phyloP scores from a whole-genome alignment of 2,113 vertebrate genomes.

The Perca fluviatilis region DNA sequence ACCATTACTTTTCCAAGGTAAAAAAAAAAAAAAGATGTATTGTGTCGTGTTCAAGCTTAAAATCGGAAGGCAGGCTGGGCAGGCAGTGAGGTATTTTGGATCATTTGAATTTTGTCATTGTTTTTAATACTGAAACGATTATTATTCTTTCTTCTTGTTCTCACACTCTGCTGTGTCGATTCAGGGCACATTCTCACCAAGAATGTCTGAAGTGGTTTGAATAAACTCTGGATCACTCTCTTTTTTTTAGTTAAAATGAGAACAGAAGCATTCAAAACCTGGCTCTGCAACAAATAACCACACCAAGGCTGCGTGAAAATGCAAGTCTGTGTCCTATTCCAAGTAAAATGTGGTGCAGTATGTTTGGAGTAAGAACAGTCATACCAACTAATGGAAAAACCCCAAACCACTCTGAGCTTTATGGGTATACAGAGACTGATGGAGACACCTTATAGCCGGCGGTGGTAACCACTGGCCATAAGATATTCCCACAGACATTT shows the following conservation, averaged over 20 bases:
- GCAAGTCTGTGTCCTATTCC: neutral
- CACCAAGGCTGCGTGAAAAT: slow-evolving; percentile 19
- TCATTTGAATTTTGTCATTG: slow-evolving; percentile 13
- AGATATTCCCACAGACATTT: slow-evolving; percentile 40
- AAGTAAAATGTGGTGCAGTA: slow-evolving; percentile 35
- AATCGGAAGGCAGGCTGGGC: slow-evolving; percentile 14
- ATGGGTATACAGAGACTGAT: slow-evolving; percentile 46
- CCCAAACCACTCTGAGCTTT: slow-evolving; percentile 39
- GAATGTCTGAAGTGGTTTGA: slow-evolving; percentile 20
- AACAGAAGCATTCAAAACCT: slow-evolving; percentile 46
- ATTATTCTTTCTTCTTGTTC: neutral
- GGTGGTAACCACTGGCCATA: slow-evolving; percentile 20
- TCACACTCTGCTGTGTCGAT: slow-evolving; percentile 24
- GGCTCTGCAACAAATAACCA: slow-evolving; percentile 44
- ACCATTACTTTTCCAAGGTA: slow-evolving; percentile 55
- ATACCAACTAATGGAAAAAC: slow-evolving; percentile 41
- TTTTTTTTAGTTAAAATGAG: slow-evolving; percentile 29
- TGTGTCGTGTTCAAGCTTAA: neutral
- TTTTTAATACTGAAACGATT: neutral
- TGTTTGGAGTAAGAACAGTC: slow-evolving; percentile 41
- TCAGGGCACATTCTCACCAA: neutral
- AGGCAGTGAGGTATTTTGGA: neutral
- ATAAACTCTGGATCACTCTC: slow-evolving; percentile 9
- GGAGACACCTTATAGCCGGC: slow-evolving; percentile 37
- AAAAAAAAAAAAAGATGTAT: neutral